Evolutionary conservation across 1,140 invertebrate genomes (phyloP), one percentile per base, ranked within the genome.

Genomic region (Lucilia sericata): DNA sequence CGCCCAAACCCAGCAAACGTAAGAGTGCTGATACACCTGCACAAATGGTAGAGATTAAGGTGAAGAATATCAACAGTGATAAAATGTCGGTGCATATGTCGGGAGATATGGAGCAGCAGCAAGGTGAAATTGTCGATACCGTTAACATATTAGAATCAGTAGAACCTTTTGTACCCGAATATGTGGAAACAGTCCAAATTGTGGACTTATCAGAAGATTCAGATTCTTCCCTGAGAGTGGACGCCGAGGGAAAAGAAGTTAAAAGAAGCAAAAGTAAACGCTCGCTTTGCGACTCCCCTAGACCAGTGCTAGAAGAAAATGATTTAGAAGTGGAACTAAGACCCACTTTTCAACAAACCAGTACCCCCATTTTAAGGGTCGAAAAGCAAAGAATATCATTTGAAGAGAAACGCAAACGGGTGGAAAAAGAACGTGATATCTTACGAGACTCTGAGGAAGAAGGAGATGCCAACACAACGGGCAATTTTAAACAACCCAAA

Each of bases 101-200:
- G 55, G 88, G 89, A 19, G 88, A 84, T 12, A 30, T 91, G 17
- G 88, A 89, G 21, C 87, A 88, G 2, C 88, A 87, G 25, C 85
- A 87, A 74, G 89, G 88, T 0, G 88, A 91, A 74, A 88, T 91
- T 65, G 87, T 91, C 13, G 88, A 91, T 76, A 91, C 90, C 0
- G 88, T 91, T 0, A 91, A 91, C 51, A 89, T 91, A 25, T 84
- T 91, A 42, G 90, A 91, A 86, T 91, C 87, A 65, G 90, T 91
- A 8, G 88, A 90, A 75, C 87, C 88, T 0, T 87, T 91, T 65
- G 86, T 91, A n/a, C 89, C 89, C 5, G 88, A 91, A 30, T 91
- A 88, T 86, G 90, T 91, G 82, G 89, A 91, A 80, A 91, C 89
- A 0, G 90, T 91, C 12, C 88, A 91, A 83, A 91, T 91, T 83